phyloP scores from a whole-genome alignment of 2,888 invertebrate genomes.

The Dicranocentrus wangi region DNA sequence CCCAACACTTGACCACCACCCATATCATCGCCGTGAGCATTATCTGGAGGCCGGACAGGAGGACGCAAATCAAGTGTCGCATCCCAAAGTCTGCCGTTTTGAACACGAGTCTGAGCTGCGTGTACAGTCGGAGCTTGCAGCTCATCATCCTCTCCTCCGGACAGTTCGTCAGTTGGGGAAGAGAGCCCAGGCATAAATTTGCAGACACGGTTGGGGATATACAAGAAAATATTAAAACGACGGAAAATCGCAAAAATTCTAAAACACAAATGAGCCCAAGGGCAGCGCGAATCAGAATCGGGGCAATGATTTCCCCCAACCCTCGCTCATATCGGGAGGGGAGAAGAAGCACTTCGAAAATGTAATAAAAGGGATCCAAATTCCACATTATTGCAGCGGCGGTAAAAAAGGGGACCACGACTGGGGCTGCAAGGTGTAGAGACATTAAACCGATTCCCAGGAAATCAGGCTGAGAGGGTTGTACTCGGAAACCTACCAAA shows the following conservation, averaged over 20 bases:
- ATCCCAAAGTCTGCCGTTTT: constrained; percentile 25
- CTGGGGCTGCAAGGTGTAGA: neutral
- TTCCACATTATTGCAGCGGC: neutral
- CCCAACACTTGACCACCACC: constrained; percentile 17
- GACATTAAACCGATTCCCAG: neutral
- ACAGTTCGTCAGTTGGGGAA: neutral
- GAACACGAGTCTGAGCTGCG: constrained; percentile 13
- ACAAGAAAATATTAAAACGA: neutral
- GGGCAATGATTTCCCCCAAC: neutral
- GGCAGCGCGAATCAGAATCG: neutral
- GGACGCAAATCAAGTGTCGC: neutral
- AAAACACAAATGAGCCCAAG: constrained; percentile 15
- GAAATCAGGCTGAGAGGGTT: neutral
- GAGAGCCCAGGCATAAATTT: neutral
- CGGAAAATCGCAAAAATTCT: constrained; percentile 14
- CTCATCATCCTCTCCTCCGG: neutral
- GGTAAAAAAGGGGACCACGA: neutral
- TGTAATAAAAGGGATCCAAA: constrained; percentile 30
- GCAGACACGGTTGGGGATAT: neutral
- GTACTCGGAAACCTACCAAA: neutral
- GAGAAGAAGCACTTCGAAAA: constrained; percentile 26
- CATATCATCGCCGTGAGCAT: constrained; percentile 3
- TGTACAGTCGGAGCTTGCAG: neutral
- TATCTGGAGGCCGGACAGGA: neutral
- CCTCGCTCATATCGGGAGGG: neutral